phyloP scores from a whole-genome alignment of 2,113 vertebrate genomes.

The Oryzias curvinotus region DNA sequence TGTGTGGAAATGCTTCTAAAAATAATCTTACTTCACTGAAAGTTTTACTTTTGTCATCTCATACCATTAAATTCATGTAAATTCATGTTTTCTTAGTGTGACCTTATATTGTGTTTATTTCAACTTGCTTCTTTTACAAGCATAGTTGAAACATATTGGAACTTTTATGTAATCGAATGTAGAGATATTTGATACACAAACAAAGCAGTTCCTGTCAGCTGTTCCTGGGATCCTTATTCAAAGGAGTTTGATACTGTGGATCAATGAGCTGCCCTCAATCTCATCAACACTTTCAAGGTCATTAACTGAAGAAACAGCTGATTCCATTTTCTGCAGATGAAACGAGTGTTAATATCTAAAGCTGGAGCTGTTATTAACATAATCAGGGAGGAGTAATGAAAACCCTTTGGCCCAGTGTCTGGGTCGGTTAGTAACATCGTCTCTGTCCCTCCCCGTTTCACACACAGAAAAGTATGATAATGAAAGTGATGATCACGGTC shows the following conservation, averaged over 20 bases:
- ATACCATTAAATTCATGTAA: too few relatives aligned
- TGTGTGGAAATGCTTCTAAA: too few relatives aligned
- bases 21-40: too few relatives aligned
- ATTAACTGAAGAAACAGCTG: slow-evolving; percentile 15
- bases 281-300: slow-evolving; percentile 28
- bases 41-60: too few relatives aligned
- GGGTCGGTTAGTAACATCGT: slow-evolving; percentile 23
- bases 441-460: not conserved
- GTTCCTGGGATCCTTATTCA: not conserved
- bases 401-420: slow-evolving; percentile 38
- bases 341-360: slow-evolving; percentile 44
- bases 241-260: not conserved
- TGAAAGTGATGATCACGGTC: slow-evolving; percentile 27
- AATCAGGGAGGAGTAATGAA: slow-evolving; percentile 47
- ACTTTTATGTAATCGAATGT: too few relatives aligned
- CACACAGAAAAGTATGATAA: slow-evolving; percentile 21
- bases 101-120: too few relatives aligned
- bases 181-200: not conserved
- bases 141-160: too few relatives aligned
- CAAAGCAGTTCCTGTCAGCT: not conserved
- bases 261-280: slow-evolving; percentile 2
- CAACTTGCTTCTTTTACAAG: too few relatives aligned
- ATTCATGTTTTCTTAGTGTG: too few relatives aligned
- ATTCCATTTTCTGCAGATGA: slow-evolving; percentile 29
- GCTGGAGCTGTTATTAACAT: slow-evolving; percentile 44